phyloP scores from a whole-genome alignment of 2,888 invertebrate species.

The Liopterus haemorrhoidalis region DNA sequence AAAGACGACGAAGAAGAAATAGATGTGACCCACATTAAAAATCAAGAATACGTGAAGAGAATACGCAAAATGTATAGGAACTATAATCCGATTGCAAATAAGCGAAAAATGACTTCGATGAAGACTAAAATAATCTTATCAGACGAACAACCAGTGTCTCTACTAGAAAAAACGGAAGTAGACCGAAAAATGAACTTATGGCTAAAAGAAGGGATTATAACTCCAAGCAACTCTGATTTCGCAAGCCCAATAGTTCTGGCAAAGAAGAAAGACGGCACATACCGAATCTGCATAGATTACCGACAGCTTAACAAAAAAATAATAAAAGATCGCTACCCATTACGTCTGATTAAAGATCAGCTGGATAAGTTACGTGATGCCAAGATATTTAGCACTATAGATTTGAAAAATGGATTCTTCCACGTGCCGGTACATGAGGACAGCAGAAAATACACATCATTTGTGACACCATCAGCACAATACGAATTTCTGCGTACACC shows the following conservation, averaged over 20 bases:
- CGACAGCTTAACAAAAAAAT: constrained; percentile 2
- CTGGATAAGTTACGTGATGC: not conserved
- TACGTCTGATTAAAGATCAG: not conserved
- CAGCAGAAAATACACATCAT: not conserved
- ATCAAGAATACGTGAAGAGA: no score
- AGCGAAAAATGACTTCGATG: no score
- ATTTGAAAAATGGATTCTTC: not conserved
- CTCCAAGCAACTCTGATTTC: not conserved
- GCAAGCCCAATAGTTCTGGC: not conserved
- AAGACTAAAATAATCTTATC: no score
- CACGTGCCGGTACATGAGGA: not conserved
- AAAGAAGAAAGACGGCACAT: not conserved
- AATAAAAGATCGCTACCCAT: not conserved
- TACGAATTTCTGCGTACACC: not conserved
- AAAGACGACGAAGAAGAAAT: no score
- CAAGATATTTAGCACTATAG: not conserved
- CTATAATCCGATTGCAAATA: no score
- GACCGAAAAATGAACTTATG: not conserved
- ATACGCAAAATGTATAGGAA: no score
- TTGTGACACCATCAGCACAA: not conserved
- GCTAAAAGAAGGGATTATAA: constrained; percentile 1
- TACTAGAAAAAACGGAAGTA: constrained; percentile 2
- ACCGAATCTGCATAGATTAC: not conserved
- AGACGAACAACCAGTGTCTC: no score
- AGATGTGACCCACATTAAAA: no score